Base-by-base conservation (phyloP, 1,140 invertebrate species). In the Trichoplusia ni region DNA sequence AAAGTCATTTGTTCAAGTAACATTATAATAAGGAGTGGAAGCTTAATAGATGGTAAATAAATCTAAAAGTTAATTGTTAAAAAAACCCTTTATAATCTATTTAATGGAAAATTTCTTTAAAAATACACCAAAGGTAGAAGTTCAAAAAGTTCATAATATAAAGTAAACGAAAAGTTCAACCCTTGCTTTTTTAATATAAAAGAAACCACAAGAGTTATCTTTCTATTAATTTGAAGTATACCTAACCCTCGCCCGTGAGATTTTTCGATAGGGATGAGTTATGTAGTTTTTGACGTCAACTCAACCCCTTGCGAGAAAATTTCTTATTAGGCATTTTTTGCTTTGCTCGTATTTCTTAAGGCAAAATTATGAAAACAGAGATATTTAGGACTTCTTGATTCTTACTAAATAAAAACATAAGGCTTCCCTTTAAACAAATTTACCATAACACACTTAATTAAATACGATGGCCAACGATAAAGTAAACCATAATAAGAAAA, bases 151-250 rank as follows among this genome's bases (percentile, higher is more conserved):
- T 70, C 35, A 44, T 68, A 76, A 82, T 81, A 75, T 72, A 81
- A 82, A 75, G 70, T 82, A 86, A 84, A 83, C 79, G 42, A 63
- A 70, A 71, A 67, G 64, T 64, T 75, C 18, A 84, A 79, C 81
- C 82, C 75, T 87, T 84, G 79, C 70, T 82, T 82, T 84, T 81
- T 81, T 78, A 75, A 79, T 77, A 75, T 70, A 66, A 73, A 74
- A 67, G 40, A 54, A 62, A 61, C 37, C 21, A 53, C 29, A 44
- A 54, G 23, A 83, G 86, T 87, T 86, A 79, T 87, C 77, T 89
- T 87, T 89, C 75, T 78, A 89, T 87, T 84, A 84, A 75, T 38
- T 77, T 64, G 14, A 47, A 46, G 53, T 46, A 38, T n/a, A 33
- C 35, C 46, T 42, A 47, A 27, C 44, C 44, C 25, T 29, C 18